phyloP scores from a whole-genome alignment of 2,113 vertebrate genomes.

The Gopherus evgoodei region DNA sequence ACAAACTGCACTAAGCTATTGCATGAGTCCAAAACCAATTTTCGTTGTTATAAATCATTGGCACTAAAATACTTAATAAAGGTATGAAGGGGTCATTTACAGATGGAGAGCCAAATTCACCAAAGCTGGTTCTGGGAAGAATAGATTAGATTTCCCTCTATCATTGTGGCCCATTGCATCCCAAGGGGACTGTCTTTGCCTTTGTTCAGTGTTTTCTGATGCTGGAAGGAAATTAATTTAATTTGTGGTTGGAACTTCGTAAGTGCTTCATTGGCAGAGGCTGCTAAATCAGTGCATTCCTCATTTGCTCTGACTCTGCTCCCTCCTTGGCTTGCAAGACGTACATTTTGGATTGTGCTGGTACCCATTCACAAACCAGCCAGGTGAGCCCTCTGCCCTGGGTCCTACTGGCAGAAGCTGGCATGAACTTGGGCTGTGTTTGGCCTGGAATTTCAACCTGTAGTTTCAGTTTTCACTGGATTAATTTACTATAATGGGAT shows the following conservation, averaged over 20 bases:
- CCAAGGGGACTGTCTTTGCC: constrained; percentile 34
- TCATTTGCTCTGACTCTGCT: constrained; percentile 2
- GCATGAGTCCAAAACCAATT: constrained; percentile 7
- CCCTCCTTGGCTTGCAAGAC: not conserved
- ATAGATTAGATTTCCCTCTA: constrained; percentile 69
- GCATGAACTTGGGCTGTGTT: constrained; percentile 2
- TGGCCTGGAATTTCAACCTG: constrained; percentile 6
- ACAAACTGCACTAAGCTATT: constrained; percentile 28
- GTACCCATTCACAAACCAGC: not conserved
- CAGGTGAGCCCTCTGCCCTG: not conserved
- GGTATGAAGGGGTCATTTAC: constrained; percentile 64
- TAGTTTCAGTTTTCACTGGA: not conserved
- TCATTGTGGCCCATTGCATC: constrained; percentile 48
- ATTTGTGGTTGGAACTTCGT: constrained; percentile 66
- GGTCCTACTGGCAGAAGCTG: not conserved
- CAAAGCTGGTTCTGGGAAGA: constrained; percentile 56
- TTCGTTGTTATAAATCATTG: constrained; percentile 67
- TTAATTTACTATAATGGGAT: constrained; percentile 8
- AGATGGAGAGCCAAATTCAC: constrained; percentile 67
- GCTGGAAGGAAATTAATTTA: constrained; percentile 64
- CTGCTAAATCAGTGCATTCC: constrained; percentile 68
- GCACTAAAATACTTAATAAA: constrained; percentile 64
- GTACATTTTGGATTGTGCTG: not conserved
- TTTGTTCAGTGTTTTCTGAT: constrained; percentile 68
- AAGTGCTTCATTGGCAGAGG: constrained; percentile 26